These are phyloP conservation scores for Lepidochitona cinerea DNA, from an alignment of 2,888 invertebrate species.

Conservation along the genomic window DNA sequence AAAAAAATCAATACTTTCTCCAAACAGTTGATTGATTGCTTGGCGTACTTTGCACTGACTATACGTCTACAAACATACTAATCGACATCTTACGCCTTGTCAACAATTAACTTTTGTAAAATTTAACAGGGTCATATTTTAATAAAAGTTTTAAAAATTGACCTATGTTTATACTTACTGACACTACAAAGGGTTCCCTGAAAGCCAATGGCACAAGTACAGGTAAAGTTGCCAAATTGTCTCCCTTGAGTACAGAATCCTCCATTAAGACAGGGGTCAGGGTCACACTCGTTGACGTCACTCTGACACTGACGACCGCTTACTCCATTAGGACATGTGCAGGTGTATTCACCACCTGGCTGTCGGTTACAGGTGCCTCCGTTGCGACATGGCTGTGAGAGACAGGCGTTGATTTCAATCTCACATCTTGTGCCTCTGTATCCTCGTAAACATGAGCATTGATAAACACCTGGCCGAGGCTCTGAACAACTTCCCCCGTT, in stretches of 20 bases:
- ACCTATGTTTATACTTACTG: conserved; percentile 2
- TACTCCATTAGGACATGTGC: conserved; percentile 29
- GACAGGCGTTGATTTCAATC: conserved; percentile 27
- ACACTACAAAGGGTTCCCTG: conserved; percentile 23
- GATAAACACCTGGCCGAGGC: conserved; percentile 6
- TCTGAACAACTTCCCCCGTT: conserved; percentile 23
- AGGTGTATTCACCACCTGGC: conserved; percentile 23
- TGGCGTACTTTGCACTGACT: too few species aligned
- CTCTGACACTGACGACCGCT: conserved; percentile 29
- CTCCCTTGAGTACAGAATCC: conserved; percentile 7
- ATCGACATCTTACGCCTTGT: too few species aligned
- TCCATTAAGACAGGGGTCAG: conserved; percentile 6
- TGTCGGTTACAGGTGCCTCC: conserved; percentile 28
- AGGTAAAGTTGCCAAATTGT: conserved; percentile 12
- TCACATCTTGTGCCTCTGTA: conserved; percentile 19
- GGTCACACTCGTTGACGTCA: conserved; percentile 29
- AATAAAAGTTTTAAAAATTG: too few species aligned
- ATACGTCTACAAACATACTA: too few species aligned
- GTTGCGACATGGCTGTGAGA: conserved; percentile 29
- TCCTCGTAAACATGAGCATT: conserved; percentile 18
- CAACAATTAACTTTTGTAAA: too few species aligned
- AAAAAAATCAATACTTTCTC: too few species aligned
- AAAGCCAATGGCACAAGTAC: conserved; percentile 25
- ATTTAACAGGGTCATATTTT: too few species aligned
- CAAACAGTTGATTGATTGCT: too few species aligned